A percentile compares a stretch with the other conserved stretches of the same genome.
Conservation (phyloP, 1,140 invertebrate genomes). For the Ruditapes philippinarum region DNA sequence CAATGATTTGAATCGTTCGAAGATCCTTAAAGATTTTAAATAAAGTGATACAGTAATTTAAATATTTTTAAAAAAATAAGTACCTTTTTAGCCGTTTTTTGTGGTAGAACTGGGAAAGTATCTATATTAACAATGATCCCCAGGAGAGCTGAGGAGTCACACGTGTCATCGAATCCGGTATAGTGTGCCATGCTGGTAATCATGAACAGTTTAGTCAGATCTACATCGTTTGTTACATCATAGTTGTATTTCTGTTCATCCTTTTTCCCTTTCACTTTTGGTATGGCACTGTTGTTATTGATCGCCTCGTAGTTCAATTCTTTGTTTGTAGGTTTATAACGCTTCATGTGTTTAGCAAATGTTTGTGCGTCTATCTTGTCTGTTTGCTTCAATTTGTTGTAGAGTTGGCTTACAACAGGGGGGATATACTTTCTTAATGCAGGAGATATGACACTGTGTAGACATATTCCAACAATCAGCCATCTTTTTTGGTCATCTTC, state of each 20-base stretch:
- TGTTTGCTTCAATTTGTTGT: neutral
- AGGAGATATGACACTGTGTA: constrained; percentile 29
- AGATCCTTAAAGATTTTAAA: no score
- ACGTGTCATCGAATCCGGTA: constrained; percentile 53
- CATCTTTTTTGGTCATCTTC: constrained; percentile 48
- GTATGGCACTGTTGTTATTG: constrained; percentile 42
- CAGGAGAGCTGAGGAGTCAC: constrained; percentile 35
- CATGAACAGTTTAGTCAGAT: constrained; percentile 46
- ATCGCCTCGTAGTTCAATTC: constrained; percentile 49
- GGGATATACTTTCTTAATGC: constrained; percentile 11
- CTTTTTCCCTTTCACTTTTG: neutral
- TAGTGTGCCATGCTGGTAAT: constrained; percentile 39
- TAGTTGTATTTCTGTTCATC: constrained; percentile 3
- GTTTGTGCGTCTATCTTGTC: neutral
- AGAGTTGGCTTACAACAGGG: neutral
- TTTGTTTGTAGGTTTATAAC: constrained; percentile 4
- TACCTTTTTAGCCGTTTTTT: constrained; percentile 4
- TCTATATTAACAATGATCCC: constrained; percentile 47
- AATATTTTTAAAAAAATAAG: no score
- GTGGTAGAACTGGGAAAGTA: neutral
- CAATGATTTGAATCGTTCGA: no score
- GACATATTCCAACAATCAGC: constrained; percentile 54
- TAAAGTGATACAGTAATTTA: no score
- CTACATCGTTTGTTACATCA: constrained; percentile 23
- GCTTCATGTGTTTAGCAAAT: neutral